phyloP scores from a whole-genome alignment of 2,888 invertebrate species.

The Zeuzera pyrina region DNA sequence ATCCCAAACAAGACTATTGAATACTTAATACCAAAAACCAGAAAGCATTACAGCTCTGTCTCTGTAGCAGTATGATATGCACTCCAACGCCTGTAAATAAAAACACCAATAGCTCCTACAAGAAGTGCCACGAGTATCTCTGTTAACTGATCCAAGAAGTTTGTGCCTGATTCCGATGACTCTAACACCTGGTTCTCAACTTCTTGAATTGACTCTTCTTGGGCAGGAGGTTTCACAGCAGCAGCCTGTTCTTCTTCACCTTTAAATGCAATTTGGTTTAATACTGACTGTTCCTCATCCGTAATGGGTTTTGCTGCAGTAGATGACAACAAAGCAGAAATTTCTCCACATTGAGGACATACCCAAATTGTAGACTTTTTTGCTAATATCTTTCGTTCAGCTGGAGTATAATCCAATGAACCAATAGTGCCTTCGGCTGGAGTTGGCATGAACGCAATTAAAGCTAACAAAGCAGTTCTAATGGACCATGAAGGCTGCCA shows the following conservation, averaged over 20 bases:
- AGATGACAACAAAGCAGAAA: slow-evolving; percentile 46
- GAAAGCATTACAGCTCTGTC: slow-evolving; percentile 37
- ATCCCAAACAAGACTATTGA: too few relatives aligned
- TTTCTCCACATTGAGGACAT: slow-evolving; percentile 58
- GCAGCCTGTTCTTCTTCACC: slow-evolving; percentile 57
- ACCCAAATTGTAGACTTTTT: slow-evolving; percentile 75
- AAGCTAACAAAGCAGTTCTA: slow-evolving; percentile 90
- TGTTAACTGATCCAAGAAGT: slow-evolving; percentile 55
- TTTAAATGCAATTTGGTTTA: slow-evolving; percentile 67
- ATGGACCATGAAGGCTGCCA: slow-evolving; percentile 99
- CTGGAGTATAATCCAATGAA: slow-evolving; percentile 89
- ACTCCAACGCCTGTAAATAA: slow-evolving; percentile 61
- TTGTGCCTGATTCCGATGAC: slow-evolving; percentile 46
- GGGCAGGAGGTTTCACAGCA: slow-evolving; percentile 32
- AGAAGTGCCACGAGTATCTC: slow-evolving; percentile 58
- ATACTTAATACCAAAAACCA: too few relatives aligned
- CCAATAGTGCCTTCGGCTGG: slow-evolving; percentile 93
- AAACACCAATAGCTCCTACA: slow-evolving; percentile 55
- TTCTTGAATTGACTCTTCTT: slow-evolving; percentile 44
- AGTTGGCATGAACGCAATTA: slow-evolving; percentile 96
- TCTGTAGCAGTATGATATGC: slow-evolving; percentile 33
- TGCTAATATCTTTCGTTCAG: slow-evolving; percentile 86
- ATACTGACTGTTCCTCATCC: slow-evolving; percentile 60
- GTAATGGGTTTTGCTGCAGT: slow-evolving; percentile 63
- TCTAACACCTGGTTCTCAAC: slow-evolving; percentile 42